Conservation (phyloP, 1,140 invertebrate genomes). For the Caerostris extrusa region DNA sequence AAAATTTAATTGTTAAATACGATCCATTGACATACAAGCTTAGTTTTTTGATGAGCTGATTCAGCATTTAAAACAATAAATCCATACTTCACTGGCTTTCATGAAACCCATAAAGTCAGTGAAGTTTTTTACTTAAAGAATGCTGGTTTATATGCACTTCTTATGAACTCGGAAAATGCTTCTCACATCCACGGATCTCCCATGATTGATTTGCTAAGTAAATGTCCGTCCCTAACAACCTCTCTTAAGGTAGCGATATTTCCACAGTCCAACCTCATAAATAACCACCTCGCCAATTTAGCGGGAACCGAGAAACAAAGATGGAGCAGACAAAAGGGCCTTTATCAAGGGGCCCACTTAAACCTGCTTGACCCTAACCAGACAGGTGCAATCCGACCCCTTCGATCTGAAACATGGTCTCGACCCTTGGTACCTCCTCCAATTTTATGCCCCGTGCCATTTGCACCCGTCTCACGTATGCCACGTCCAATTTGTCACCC, state of each 20-base stretch:
- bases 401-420: slow-evolving; percentile 30
- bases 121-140: too few species aligned
- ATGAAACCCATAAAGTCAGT: too few species aligned
- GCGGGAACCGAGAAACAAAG: neutral
- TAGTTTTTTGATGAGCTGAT: too few species aligned
- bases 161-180: neutral
- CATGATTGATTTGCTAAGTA: neutral
- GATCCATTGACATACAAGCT: too few species aligned
- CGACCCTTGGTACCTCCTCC: slow-evolving; percentile 30
- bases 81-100: too few species aligned
- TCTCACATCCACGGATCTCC: neutral
- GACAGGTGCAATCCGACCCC: slow-evolving; percentile 64
- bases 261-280: neutral
- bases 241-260: neutral
- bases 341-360: slow-evolving; percentile 58
- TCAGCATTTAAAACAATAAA: too few species aligned
- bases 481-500: slow-evolving; percentile 67
- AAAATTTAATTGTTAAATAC: too few species aligned
- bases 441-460: slow-evolving; percentile 7
- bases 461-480: slow-evolving; percentile 59
- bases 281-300: slow-evolving; percentile 30
- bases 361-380: slow-evolving; percentile 49
- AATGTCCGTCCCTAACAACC: neutral
- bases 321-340: slow-evolving; percentile 14
- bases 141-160: too few species aligned